Evolutionary conservation across 2,888 invertebrate species (phyloP), one percentile per base, ranked within the genome.

Genomic region (Drosophila buzzatii): DNA sequence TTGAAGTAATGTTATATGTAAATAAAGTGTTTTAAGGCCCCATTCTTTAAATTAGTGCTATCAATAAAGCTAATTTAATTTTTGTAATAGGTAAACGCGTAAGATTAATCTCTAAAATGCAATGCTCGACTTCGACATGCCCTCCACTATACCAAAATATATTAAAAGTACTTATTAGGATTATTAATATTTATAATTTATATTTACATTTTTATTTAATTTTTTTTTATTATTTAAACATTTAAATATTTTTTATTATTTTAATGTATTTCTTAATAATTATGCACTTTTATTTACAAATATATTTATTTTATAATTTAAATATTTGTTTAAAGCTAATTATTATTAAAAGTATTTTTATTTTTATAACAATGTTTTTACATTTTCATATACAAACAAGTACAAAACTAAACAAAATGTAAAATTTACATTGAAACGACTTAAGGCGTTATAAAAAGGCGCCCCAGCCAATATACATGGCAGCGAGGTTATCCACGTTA

Each of bases 391-490:
- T 39, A 56, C n/a, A 49, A 35, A 51, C 10, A 42, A 16, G 12
- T 14, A 42, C 8, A 9, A n/a, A 47, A 31, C 2, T n/a, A 20
- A n/a, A 7, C 14, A 39, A 23, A 12, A 37, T 10, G 31, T 18
- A 41, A 20, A 55, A 12, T 41, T 33, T 6, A 35, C 16, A 60
- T 16, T 16, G 1, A n/a, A 52, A 18, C 45, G 1, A 4, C 16
- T 31, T 12, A 39, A 10, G 12, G 5, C 20, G 9, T 55, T 81
- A 79, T 5, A 85, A 70, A 65, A 81, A 98, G 3, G 99, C 95
- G 44, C 97, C 97, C 99, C 99, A 99, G 10, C 99, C 99, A 60
- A 97, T 95, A 91, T 98, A 99, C 99, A 99, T 99, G 93, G 97
- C 96, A 82, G 97, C 97, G 16, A 99, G 94, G 93, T 98, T 98